These are phyloP conservation scores for Drosophila trapezifrons DNA, from an alignment of 1,140 invertebrate genomes.

Conservation along the genomic window DNA sequence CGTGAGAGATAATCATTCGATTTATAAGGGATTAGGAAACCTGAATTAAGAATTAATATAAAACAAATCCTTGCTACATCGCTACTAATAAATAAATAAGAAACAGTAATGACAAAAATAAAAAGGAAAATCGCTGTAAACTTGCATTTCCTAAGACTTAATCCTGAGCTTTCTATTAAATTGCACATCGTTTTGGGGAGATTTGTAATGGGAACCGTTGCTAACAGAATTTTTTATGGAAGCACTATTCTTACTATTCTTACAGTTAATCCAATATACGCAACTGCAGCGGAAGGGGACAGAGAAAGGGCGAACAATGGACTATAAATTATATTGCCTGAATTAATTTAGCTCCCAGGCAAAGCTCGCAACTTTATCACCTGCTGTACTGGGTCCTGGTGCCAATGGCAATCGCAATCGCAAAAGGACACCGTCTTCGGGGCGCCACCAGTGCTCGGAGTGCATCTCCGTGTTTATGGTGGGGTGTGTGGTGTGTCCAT, in stretches of 20 bases:
- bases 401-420: conserved; percentile 30
- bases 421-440: conserved; percentile 37
- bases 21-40: no score
- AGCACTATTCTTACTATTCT: conserved; percentile 8
- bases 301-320: conserved; percentile 51
- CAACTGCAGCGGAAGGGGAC: neutral
- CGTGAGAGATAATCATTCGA: no score
- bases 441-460: conserved; percentile 10
- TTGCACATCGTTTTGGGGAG: neutral
- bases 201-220: neutral
- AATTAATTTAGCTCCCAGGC: conserved; percentile 65
- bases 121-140: neutral
- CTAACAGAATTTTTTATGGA: conserved; percentile 5
- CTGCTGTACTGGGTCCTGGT: conserved; percentile 42
- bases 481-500: conserved; percentile 37
- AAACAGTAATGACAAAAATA: no score
- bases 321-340: conserved; percentile 71
- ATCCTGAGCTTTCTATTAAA: conserved; percentile 9
- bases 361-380: conserved; percentile 67
- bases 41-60: no score
- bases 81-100: no score
- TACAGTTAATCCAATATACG: conserved; percentile 11
- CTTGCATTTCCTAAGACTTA: no score
- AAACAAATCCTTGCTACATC: no score
- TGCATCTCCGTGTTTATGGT: conserved; percentile 6